Conservation (phyloP, 2,888 invertebrate genomes). For the Scelioninae gen. 1 region DNA sequence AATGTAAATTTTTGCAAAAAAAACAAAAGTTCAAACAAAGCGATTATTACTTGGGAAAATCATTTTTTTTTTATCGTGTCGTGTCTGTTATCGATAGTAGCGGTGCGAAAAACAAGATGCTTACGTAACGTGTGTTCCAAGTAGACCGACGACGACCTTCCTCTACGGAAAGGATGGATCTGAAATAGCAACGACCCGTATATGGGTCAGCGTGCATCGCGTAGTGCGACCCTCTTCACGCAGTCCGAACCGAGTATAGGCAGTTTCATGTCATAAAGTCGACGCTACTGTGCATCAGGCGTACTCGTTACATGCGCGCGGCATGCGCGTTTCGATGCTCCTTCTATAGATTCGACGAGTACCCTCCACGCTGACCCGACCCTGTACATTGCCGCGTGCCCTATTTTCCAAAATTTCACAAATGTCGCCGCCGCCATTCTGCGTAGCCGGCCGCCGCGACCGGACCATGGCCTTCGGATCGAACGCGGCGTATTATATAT, state of each 20-base stretch:
- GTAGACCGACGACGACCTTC: constrained; percentile 82
- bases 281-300: constrained; percentile 76
- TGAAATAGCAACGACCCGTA: constrained; percentile 85
- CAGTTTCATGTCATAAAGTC: constrained; percentile 81
- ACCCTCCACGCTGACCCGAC: constrained; percentile 67
- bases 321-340: constrained; percentile 65
- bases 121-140: constrained; percentile 77
- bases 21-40: not conserved
- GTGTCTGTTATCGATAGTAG: constrained; percentile 72
- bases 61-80: constrained; percentile 38
- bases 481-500: constrained; percentile 43
- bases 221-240: constrained; percentile 82
- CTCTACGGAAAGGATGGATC: constrained; percentile 84
- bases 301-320: constrained; percentile 43
- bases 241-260: constrained; percentile 75
- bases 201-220: constrained; percentile 84
- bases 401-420: constrained; percentile 71
- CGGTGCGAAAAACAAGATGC: constrained; percentile 74
- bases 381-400: constrained; percentile 68
- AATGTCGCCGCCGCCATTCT: constrained; percentile 56
- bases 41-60: constrained; percentile 22
- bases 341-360: constrained; percentile 67
- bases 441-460: constrained; percentile 51
- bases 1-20: too few relatives aligned
- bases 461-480: constrained; percentile 66